Percentiles rank a stretch among this genome's conserved stretches.
phyloP scores from a whole-genome alignment of 2,113 vertebrate species.

The Cricetomys ansorgei region DNA sequence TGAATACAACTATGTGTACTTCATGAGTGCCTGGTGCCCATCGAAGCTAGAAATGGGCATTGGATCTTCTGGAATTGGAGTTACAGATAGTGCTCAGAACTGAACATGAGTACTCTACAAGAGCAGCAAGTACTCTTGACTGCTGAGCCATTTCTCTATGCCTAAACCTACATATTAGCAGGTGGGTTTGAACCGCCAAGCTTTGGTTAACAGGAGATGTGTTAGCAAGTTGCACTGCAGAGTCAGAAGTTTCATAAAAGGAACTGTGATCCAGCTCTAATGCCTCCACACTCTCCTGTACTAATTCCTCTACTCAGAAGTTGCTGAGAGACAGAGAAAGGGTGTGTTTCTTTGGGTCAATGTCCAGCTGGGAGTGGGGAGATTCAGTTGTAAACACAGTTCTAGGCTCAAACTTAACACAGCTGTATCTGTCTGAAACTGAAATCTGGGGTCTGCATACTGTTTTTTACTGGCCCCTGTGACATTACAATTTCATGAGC shows the following conservation, averaged over 20 bases:
- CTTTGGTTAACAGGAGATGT: background rate
- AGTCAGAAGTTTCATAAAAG: background rate
- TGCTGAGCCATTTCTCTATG: background rate
- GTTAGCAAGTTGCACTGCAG: background rate
- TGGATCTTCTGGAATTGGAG: background rate
- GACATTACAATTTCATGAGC: background rate
- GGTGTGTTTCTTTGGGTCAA: background rate
- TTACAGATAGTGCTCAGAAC: background rate
- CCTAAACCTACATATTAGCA: background rate
- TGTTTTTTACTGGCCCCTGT: background rate
- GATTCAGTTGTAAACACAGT: background rate
- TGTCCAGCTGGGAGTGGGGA: background rate
- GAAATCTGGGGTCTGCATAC: background rate
- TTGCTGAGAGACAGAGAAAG: background rate
- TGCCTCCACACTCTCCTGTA: background rate
- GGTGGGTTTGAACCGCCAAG: background rate
- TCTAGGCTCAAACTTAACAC: background rate
- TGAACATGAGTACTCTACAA: background rate
- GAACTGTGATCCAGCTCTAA: background rate
- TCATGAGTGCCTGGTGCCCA: background rate
- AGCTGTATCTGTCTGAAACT: background rate
- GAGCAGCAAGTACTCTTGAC: background rate
- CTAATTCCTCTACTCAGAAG: background rate
- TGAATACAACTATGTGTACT: background rate
- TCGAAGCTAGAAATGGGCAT: background rate